phyloP scores from a whole-genome alignment of 2,113 vertebrate species.

The Chamaetylas fuelleborni region DNA sequence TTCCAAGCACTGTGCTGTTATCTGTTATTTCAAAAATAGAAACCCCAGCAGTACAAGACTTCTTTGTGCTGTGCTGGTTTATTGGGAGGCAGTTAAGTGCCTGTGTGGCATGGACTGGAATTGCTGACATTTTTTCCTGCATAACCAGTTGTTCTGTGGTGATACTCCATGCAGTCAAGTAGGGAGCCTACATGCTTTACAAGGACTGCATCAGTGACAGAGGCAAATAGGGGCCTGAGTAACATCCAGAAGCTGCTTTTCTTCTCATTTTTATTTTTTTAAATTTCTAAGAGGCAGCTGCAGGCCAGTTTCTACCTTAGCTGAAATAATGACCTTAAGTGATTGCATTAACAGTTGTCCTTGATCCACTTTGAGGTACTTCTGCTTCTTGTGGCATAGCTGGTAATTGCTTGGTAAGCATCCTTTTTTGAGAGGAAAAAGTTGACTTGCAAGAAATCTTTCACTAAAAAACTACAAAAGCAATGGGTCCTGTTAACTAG shows the following conservation, averaged over 20 bases:
- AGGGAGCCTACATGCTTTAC: neutral
- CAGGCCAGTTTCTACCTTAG: neutral
- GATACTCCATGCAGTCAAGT: neutral
- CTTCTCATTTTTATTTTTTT: neutral
- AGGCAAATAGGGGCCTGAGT: neutral
- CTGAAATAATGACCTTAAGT: conserved; percentile 19
- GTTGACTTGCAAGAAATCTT: neutral
- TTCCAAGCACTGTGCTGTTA: neutral
- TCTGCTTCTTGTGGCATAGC: neutral
- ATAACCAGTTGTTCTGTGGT: neutral
- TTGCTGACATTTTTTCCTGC: neutral
- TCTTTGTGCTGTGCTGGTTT: neutral
- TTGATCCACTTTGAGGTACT: neutral
- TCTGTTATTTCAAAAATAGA: neutral
- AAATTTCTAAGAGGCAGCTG: neutral
- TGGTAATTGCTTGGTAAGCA: neutral
- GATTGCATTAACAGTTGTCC: neutral
- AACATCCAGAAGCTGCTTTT: neutral
- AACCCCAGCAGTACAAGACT: neutral
- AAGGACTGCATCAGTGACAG: neutral
- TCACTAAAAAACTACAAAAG: neutral
- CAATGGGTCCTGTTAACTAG: neutral
- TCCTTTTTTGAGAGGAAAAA: neutral
- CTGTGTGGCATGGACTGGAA: neutral
- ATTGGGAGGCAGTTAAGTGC: neutral